A percentile compares a stretch with the other conserved stretches of the same genome.
phyloP scores from a whole-genome alignment of 2,888 invertebrate genomes.

The Anarsia innoxiella region DNA sequence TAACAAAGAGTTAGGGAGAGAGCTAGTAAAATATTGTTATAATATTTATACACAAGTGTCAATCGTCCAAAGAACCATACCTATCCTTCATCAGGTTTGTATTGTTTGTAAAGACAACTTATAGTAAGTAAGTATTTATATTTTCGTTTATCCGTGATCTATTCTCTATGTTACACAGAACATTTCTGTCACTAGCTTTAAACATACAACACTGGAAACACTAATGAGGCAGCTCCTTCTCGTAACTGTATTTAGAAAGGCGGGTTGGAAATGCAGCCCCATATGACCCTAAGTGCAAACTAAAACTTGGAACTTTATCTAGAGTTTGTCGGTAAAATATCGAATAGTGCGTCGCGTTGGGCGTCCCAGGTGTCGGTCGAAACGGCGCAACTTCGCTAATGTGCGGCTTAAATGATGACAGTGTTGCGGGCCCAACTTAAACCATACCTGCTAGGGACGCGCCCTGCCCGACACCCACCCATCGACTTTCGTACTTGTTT shows the following conservation, averaged over 20 bases:
- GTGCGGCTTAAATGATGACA: conserved; percentile 71
- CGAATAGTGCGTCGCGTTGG: conserved; percentile 52
- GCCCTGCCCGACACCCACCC: not conserved
- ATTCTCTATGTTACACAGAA: too few species aligned
- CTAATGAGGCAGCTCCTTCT: too few species aligned
- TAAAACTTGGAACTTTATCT: conserved; percentile 48
- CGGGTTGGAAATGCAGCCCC: conserved; percentile 4
- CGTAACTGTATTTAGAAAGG: conserved; percentile 43
- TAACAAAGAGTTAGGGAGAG: too few species aligned
- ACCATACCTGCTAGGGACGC: conserved; percentile 26
- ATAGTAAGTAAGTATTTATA: too few species aligned
- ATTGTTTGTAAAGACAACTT: too few species aligned
- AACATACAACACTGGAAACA: too few species aligned
- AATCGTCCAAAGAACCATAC: too few species aligned
- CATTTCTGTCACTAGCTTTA: too few species aligned
- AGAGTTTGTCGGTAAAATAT: conserved; percentile 59
- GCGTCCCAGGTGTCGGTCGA: conserved; percentile 59
- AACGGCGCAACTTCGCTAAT: conserved; percentile 70
- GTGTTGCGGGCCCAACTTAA: conserved; percentile 45
- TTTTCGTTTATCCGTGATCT: too few species aligned
- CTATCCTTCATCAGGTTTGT: too few species aligned
- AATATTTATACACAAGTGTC: too few species aligned
- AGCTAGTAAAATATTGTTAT: too few species aligned
- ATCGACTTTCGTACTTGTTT: conserved; percentile 5
- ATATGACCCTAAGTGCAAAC: conserved; percentile 18